These are phyloP conservation scores for Drosophila rubida DNA, from an alignment of 2,888 invertebrate species.

Conservation along the genomic window DNA sequence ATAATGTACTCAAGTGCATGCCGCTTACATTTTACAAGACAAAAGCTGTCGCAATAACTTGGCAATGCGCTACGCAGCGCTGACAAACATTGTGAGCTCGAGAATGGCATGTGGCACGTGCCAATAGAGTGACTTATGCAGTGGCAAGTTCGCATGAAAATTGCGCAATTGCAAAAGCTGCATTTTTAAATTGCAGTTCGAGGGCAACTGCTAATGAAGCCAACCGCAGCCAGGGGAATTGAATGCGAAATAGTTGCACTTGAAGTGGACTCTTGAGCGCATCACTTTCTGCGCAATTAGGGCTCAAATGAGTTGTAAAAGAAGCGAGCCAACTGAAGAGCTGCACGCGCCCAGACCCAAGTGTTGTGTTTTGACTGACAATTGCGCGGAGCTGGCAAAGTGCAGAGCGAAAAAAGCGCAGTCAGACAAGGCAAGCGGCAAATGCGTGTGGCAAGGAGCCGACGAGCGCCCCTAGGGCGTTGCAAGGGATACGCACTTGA, in stretches of 20 bases:
- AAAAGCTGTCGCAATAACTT: not conserved
- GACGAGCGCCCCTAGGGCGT: not conserved
- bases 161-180: not conserved
- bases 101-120: conserved; percentile 6
- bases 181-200: not conserved
- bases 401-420: not conserved
- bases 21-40: not conserved
- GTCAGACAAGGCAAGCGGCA: conserved; percentile 4
- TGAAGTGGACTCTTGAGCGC: not conserved
- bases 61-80: not conserved
- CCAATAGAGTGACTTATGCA: not conserved
- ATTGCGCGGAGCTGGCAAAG: conserved; percentile 17
- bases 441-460: conserved; percentile 2
- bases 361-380: conserved; percentile 27
- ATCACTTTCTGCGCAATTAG: conserved; percentile 30
- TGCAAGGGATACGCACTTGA: conserved; percentile 20
- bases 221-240: too few relatives aligned
- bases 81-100: not conserved
- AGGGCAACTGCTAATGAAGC: too few relatives aligned
- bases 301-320: conserved; percentile 48
- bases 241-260: not conserved
- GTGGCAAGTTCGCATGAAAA: not conserved
- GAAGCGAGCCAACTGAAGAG: not conserved
- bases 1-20: not conserved
- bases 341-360: conserved; percentile 17